Conservation (phyloP, 2,113 vertebrate genomes). For the Prunella fulvescens region DNA sequence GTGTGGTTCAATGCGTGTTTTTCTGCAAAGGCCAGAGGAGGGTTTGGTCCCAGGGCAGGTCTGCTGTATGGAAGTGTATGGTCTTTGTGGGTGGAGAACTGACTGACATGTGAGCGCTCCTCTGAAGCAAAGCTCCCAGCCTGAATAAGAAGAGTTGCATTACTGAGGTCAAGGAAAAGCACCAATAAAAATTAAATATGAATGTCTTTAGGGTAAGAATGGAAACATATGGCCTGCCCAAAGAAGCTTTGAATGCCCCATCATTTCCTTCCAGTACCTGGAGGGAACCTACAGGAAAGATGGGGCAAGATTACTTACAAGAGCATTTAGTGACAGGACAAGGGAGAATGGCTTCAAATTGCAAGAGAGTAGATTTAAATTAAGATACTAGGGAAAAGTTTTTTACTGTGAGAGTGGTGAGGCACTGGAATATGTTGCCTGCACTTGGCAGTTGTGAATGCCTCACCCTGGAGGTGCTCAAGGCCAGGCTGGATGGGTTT, state of each 20-base stretch:
- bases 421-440: too few species aligned
- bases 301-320: background rate
- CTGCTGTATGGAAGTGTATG: background rate
- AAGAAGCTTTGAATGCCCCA: background rate
- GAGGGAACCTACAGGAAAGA: background rate
- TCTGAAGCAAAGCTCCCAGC: background rate
- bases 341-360: background rate
- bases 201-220: background rate
- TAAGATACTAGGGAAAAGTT: background rate
- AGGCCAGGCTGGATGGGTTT: background rate
- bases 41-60: background rate
- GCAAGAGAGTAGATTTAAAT: background rate
- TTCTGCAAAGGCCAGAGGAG: background rate
- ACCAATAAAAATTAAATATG: background rate
- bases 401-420: background rate
- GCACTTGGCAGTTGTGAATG: background rate
- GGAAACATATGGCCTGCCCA: background rate
- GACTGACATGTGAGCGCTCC: accelerated
- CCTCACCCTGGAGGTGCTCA: background rate
- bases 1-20: background rate
- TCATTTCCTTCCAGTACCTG: background rate
- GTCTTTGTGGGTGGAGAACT: background rate
- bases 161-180: background rate
- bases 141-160: background rate
- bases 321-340: background rate